phyloP scores from a whole-genome alignment of 2,888 invertebrate species.

The Rhabditophanes sp. region DNA sequence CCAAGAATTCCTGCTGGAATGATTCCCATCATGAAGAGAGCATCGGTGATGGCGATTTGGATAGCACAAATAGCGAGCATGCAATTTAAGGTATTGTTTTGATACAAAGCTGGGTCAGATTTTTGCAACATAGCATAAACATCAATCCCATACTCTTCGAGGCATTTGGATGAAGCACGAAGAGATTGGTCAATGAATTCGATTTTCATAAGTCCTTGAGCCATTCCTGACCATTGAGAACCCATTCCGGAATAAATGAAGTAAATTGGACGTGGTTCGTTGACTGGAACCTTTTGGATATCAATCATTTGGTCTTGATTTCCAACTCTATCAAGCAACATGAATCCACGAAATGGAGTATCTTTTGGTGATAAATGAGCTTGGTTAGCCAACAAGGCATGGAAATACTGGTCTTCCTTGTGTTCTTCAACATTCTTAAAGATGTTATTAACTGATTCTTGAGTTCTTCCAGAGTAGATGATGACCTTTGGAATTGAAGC shows the following conservation, averaged over 20 bases:
- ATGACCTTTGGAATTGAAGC: slow-evolving; percentile 28
- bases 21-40: slow-evolving; percentile 60
- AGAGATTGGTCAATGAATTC: slow-evolving; percentile 67
- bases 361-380: slow-evolving; percentile 56
- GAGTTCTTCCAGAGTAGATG: slow-evolving; percentile 62
- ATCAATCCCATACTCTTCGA: slow-evolving; percentile 65
- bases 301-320: slow-evolving; percentile 19
- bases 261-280: slow-evolving; percentile 57
- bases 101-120: slow-evolving; percentile 55
- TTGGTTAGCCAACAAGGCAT: slow-evolving; percentile 30
- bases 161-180: slow-evolving; percentile 47
- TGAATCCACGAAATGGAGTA: slow-evolving; percentile 60
- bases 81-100: slow-evolving; percentile 62
- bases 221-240: slow-evolving; percentile 93
- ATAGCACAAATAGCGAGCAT: slow-evolving; percentile 86
- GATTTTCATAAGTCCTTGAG: slow-evolving; percentile 62
- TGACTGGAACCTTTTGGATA: slow-evolving; percentile 36
- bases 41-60: slow-evolving; percentile 85
- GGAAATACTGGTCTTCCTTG: slow-evolving; percentile 25
- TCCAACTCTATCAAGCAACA: slow-evolving; percentile 54
- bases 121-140: slow-evolving; percentile 62
- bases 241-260: slow-evolving; percentile 96
- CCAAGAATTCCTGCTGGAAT: slow-evolving; percentile 84
- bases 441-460: slow-evolving; percentile 31
- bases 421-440: slow-evolving; percentile 39